Conservation (phyloP, 2,113 vertebrate species). For the Pterocles gutturalis region DNA sequence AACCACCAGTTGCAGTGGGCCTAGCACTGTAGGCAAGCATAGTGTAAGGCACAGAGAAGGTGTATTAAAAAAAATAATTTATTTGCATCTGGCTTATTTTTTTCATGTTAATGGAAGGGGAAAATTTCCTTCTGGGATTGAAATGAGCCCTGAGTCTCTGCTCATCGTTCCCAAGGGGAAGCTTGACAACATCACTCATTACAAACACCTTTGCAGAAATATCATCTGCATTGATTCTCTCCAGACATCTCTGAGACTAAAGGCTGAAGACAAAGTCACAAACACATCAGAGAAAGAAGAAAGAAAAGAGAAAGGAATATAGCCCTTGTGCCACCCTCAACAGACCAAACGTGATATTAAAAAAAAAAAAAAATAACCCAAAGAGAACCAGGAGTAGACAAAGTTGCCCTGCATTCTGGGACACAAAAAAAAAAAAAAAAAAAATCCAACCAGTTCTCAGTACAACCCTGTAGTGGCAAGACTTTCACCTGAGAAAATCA, state of each 20-base stretch:
- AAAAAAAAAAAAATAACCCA: rapidly evolving
- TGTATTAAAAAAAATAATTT: background rate
- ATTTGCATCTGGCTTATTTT: rapidly evolving
- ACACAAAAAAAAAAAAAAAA: background rate
- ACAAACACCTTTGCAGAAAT: background rate
- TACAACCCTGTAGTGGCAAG: background rate
- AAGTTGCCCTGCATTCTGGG: background rate
- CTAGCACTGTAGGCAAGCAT: background rate
- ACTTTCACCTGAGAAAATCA: background rate
- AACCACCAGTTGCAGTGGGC: background rate
- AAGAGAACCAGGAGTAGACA: background rate
- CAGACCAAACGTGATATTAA: background rate
- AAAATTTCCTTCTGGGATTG: background rate
- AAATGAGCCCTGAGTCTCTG: background rate
- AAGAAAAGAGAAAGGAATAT: background rate
- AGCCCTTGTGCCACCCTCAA: background rate
- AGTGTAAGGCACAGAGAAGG: rapidly evolving
- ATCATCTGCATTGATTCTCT: background rate
- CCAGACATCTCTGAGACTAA: background rate
- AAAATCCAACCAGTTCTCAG: background rate
- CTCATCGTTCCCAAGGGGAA: background rate
- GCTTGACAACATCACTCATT: background rate
- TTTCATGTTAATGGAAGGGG: background rate
- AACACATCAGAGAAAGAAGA: background rate
- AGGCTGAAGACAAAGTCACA: background rate